Conservation (phyloP, 2,888 invertebrate species). For the Coenonympha arcania region DNA sequence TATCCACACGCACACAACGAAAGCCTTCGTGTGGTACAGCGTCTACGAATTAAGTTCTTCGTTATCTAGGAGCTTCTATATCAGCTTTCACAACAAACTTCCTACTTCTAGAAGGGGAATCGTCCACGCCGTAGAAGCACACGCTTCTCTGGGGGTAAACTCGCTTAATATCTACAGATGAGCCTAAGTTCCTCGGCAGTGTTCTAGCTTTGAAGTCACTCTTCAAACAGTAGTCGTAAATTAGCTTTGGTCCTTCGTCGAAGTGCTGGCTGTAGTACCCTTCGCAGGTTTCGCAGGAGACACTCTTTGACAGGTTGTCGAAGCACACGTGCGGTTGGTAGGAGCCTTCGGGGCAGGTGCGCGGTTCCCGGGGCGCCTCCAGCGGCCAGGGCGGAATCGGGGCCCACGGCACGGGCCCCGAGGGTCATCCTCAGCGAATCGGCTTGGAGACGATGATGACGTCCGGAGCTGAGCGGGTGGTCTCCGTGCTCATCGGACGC, state of each 20-base stretch:
- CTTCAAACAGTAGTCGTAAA: slow-evolving; percentile 63
- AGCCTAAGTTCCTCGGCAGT: slow-evolving; percentile 58
- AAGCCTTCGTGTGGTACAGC: neutral
- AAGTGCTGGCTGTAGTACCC: slow-evolving; percentile 63
- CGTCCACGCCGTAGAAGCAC: slow-evolving; percentile 54
- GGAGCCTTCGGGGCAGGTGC: slow-evolving; percentile 56
- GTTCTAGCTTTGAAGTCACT: slow-evolving; percentile 61
- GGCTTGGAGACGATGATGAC: slow-evolving; percentile 81
- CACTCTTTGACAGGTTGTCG: slow-evolving; percentile 49
- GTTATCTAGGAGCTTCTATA: slow-evolving; percentile 62
- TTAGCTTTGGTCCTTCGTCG: slow-evolving; percentile 52
- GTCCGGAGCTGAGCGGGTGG: slow-evolving; percentile 91
- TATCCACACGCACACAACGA: too few relatives aligned
- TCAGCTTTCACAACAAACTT: slow-evolving; percentile 57
- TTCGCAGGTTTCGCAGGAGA: slow-evolving; percentile 51
- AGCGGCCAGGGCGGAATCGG: slow-evolving; percentile 57
- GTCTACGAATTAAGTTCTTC: slow-evolving; percentile 21
- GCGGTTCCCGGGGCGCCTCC: slow-evolving; percentile 41
- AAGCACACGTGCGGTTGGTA: slow-evolving; percentile 41
- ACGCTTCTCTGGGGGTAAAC: slow-evolving; percentile 52
- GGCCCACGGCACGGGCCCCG: slow-evolving; percentile 70
- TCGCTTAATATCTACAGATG: slow-evolving; percentile 46
- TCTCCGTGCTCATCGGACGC: slow-evolving; percentile 85
- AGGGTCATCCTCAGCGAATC: slow-evolving; percentile 71
- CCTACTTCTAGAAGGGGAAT: slow-evolving; percentile 37